Conservation (phyloP, 2,113 vertebrate species). For the Alligator sinensis region DNA sequence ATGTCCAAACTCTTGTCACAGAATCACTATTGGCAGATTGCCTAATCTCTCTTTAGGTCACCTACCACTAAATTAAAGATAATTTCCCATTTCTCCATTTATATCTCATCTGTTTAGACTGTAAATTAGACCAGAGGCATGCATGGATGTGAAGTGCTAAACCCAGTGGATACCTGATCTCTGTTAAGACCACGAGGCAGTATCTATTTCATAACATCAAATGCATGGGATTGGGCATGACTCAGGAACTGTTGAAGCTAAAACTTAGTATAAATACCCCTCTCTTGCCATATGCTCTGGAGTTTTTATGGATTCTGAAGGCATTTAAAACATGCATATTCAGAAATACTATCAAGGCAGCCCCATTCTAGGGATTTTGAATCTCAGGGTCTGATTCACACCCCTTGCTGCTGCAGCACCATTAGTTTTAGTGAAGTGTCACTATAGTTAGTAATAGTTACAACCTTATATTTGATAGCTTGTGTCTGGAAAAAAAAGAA, state of each 20-base stretch:
- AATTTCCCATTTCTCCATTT: not conserved
- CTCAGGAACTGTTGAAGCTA: not conserved
- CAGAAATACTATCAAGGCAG: not conserved
- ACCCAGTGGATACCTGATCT: too few relatives aligned
- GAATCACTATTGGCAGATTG: not conserved
- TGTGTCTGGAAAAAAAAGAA: not conserved
- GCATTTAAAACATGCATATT: not conserved
- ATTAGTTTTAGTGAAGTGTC: not conserved
- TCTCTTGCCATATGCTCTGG: not conserved
- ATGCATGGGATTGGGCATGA: not conserved
- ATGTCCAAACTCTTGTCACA: not conserved
- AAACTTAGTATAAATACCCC: not conserved
- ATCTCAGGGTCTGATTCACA: not conserved
- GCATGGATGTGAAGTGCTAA: not conserved
- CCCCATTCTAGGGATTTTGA: rapidly evolving
- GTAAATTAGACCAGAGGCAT: too few relatives aligned
- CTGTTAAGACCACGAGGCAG: too few relatives aligned
- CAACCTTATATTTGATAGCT: not conserved
- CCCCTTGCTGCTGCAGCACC: rapidly evolving
- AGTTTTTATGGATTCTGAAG: not conserved
- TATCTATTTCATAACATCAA: not conserved
- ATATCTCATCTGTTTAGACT: too few relatives aligned
- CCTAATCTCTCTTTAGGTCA: not conserved
- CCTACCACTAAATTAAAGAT: not conserved
- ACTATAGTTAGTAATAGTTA: rapidly evolving